Conservation (phyloP, 2,113 vertebrate species). For the Helogale parvula region DNA sequence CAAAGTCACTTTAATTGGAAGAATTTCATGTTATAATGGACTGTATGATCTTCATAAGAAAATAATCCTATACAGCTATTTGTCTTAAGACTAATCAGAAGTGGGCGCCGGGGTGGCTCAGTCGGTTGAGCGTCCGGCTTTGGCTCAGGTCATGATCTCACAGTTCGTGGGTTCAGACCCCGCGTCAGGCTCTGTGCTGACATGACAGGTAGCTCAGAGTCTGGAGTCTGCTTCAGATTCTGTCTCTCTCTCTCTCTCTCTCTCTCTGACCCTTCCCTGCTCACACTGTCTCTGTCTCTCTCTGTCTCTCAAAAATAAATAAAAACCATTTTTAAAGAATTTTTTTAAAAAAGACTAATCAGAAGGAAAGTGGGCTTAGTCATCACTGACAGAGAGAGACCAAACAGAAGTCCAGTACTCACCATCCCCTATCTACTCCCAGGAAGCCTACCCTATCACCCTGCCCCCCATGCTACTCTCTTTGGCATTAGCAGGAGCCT, state of each 20-base stretch:
- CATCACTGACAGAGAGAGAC: neutral
- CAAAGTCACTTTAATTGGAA: constrained; percentile 10
- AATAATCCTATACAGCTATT: constrained; percentile 4
- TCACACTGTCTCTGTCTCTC: too few relatives aligned
- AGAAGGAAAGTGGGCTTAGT: neutral
- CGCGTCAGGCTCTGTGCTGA: too few relatives aligned
- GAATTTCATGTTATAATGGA: neutral
- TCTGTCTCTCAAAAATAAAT: too few relatives aligned
- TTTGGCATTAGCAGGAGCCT: neutral
- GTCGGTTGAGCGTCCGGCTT: too few relatives aligned
- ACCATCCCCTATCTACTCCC: neutral
- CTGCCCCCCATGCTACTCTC: neutral
- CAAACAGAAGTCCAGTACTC: neutral
- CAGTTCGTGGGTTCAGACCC: too few relatives aligned
- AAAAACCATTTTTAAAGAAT: too few relatives aligned
- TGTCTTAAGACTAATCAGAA: neutral
- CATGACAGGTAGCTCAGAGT: too few relatives aligned
- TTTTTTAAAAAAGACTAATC: neutral
- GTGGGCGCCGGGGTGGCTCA: too few relatives aligned
- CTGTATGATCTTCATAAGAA: neutral
- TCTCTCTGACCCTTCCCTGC: too few relatives aligned
- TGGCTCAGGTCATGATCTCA: too few relatives aligned
- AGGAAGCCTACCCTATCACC: neutral
- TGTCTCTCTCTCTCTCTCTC: too few relatives aligned
- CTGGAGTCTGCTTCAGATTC: too few relatives aligned